Percentiles rank a stretch among this genome's conserved stretches.
Evolutionary conservation across 2,888 invertebrate genomes (phyloP).

Genomic region (Heteromyza rotundicornis): DNA sequence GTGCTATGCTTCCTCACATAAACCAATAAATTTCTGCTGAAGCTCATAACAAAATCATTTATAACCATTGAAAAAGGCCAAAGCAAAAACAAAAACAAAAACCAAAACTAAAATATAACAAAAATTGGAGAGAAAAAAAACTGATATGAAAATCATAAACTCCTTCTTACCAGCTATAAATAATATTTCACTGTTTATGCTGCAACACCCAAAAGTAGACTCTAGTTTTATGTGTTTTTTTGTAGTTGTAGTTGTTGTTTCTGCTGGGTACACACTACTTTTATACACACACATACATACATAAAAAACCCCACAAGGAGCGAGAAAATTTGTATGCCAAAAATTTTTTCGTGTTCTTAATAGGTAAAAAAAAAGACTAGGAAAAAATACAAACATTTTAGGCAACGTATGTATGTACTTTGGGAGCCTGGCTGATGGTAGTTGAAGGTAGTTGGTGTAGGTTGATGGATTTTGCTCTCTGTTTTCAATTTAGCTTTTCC

Average conservation of each 20-base stretch:
- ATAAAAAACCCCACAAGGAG: no score
- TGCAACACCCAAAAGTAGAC: not conserved
- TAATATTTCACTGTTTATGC: constrained; percentile 1
- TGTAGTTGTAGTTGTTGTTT: not conserved
- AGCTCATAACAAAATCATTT: constrained; percentile 1
- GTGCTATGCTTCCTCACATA: not conserved
- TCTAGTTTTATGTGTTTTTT: no score
- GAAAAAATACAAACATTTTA: not conserved
- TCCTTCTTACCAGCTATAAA: not conserved
- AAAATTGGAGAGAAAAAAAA: not conserved
- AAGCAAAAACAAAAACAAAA: not conserved
- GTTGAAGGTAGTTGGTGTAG: no score
- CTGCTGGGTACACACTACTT: not conserved
- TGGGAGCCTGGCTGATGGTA: no score
- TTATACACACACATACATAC: not conserved
- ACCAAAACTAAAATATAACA: no score
- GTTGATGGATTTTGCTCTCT: no score
- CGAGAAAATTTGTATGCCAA: no score
- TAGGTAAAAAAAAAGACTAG: no score
- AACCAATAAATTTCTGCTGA: not conserved
- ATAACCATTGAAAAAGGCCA: not conserved
- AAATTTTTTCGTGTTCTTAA: not conserved
- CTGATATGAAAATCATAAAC: not conserved
- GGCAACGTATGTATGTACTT: not conserved
- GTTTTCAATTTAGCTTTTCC: no score